Evolutionary conservation across 2,797 vertebrate genomes (phyloP).

Genomic region (Avahi laniger): DNA sequence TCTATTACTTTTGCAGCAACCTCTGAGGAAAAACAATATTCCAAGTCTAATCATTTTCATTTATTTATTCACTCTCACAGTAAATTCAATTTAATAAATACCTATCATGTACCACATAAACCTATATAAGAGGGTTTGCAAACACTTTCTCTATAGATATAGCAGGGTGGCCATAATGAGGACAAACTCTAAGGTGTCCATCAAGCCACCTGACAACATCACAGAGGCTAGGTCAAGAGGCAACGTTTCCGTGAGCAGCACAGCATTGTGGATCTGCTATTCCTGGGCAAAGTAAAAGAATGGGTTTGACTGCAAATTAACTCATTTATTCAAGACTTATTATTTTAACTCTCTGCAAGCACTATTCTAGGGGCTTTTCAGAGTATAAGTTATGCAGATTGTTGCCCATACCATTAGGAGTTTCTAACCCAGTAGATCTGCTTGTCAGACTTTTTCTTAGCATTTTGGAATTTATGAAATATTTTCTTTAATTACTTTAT

Average conservation of each 20-base stretch:
- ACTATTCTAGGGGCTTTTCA: neutral
- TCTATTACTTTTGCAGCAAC: neutral
- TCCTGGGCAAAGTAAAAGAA: neutral
- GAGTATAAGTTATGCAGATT: neutral
- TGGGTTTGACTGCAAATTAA: neutral
- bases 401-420: neutral
- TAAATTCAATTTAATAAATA: neutral
- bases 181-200: neutral
- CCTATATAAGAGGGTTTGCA: neutral
- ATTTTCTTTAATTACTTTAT: neutral
- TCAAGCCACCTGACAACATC: neutral
- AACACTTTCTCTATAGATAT: neutral
- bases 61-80: neutral
- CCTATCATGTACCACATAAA: neutral
- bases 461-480: neutral
- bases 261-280: neutral
- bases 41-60: neutral
- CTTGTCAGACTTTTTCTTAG: neutral
- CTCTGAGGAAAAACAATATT: neutral
- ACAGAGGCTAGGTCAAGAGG: neutral
- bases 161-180: neutral
- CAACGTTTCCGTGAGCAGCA: neutral
- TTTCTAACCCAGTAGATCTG: neutral
- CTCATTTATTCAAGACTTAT: neutral
- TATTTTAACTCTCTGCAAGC: neutral